Evolutionary conservation across 2,888 invertebrate species (phyloP).

Genomic region (Limnephilus marmoratus): DNA sequence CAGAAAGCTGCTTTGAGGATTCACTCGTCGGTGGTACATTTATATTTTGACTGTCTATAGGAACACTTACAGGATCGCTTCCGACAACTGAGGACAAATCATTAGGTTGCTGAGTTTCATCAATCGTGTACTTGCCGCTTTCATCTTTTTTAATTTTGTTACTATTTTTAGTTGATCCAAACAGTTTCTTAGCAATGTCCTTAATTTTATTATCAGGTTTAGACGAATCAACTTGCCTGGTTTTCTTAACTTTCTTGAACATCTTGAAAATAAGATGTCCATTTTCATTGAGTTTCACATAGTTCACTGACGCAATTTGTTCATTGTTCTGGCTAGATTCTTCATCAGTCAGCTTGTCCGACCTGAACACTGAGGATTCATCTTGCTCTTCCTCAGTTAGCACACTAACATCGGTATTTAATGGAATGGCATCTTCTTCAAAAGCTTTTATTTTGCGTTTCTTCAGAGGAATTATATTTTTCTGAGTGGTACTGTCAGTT

Average conservation of each 20-base stretch:
- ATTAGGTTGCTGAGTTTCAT: not conserved
- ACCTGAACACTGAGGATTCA: not conserved
- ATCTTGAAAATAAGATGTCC: constrained; percentile 65
- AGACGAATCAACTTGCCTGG: not conserved
- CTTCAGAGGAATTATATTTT: constrained; percentile 52
- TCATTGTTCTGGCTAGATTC: constrained; percentile 42
- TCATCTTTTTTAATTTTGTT: not conserved
- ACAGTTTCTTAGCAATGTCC: not conserved
- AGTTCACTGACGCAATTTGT: constrained; percentile 62
- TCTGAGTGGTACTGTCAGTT: not conserved
- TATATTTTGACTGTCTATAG: not conserved
- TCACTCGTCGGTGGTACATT: not conserved
- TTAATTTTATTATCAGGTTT: not conserved
- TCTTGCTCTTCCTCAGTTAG: not conserved
- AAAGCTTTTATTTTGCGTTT: constrained; percentile 49
- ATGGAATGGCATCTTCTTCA: not conserved
- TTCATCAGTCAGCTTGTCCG: constrained; percentile 28
- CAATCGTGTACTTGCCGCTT: not conserved
- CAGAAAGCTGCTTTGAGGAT: not conserved
- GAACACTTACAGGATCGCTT: not conserved
- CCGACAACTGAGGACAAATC: not conserved
- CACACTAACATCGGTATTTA: not conserved
- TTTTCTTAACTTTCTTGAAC: constrained; percentile 59
- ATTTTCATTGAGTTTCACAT: constrained; percentile 65
- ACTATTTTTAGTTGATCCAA: constrained; percentile 18